Conservation (phyloP, 2,797 vertebrate genomes). For the Sebastes diploproa region DNA sequence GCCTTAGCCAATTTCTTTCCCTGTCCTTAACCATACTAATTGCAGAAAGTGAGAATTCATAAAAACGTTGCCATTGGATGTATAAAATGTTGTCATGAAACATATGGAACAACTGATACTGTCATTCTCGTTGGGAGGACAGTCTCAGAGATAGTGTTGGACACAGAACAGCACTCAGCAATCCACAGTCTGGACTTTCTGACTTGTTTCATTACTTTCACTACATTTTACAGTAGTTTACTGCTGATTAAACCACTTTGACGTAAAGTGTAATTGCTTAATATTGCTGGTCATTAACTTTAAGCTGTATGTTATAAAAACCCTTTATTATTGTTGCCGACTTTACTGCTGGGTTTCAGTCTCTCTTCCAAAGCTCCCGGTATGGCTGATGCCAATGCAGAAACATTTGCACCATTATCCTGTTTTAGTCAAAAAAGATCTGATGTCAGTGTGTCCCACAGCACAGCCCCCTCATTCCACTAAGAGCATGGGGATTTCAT, state of each 20-base stretch:
- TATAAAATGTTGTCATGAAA: neutral
- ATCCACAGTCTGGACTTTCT: neutral
- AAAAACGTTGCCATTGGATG: neutral
- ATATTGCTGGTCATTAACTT: neutral
- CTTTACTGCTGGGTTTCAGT: neutral
- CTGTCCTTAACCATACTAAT: neutral
- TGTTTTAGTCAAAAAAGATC: neutral
- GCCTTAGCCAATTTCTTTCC: neutral
- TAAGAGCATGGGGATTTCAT: neutral
- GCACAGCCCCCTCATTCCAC: neutral
- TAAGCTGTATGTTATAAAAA: neutral
- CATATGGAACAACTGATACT: neutral
- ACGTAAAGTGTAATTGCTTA: neutral
- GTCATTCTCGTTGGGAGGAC: neutral
- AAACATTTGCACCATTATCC: neutral
- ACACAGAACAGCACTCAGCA: neutral
- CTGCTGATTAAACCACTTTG: neutral
- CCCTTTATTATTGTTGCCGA: neutral
- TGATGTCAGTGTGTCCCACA: neutral
- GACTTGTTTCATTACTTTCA: neutral
- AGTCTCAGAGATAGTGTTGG: neutral
- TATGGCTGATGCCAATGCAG: neutral
- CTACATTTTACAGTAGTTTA: neutral
- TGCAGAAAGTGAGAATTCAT: neutral
- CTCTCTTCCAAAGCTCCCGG: neutral